phyloP scores from a whole-genome alignment of 53 echinoderm and acorn worm species.

The Apostichopus leukothele region DNA sequence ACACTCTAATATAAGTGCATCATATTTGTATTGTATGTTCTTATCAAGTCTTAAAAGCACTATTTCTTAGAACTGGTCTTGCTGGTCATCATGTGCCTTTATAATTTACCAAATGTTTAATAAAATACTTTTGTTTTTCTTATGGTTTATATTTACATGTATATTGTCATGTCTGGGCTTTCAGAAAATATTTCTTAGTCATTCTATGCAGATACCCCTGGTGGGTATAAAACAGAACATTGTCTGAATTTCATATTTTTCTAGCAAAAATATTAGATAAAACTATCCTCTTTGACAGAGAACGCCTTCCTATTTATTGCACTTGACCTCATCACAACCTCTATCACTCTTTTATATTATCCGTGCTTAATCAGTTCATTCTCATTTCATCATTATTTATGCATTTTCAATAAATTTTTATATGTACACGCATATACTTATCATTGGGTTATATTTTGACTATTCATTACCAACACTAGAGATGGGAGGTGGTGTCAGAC shows the following conservation, averaged over 20 bases:
- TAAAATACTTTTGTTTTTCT: no score
- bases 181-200: background rate
- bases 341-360: background rate
- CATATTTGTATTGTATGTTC: no score
- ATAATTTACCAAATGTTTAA: no score
- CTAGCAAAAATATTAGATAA: background rate
- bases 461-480: no score
- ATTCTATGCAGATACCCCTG: conserved; percentile 30
- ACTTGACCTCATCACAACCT: background rate
- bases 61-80: no score
- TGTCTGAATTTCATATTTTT: background rate
- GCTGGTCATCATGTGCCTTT: no score
- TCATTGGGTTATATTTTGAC: no score
- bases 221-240: background rate
- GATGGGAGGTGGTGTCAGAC: no score
- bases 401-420: background rate
- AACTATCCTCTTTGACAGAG: conserved; percentile 1
- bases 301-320: background rate
- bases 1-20: no score
- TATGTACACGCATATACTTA: background rate
- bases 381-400: background rate
- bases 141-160: background rate
- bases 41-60: no score
- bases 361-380: background rate
- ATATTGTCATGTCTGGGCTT: background rate